Evolutionary conservation across 2,888 invertebrate species (phyloP).

Genomic region (Ephialtes manifestator): DNA sequence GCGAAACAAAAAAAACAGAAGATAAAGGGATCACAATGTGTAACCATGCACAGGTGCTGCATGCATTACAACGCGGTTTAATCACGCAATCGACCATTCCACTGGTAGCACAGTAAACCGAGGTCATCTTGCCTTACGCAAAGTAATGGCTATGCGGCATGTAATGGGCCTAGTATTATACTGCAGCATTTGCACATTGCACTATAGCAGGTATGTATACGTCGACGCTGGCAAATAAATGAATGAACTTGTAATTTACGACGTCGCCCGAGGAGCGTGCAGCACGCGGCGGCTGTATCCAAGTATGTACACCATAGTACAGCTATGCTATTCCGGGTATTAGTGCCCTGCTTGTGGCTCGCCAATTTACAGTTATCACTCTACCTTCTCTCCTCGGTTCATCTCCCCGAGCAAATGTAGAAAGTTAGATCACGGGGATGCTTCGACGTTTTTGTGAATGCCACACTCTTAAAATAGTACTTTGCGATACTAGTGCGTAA

Average conservation of each 20-base stretch:
- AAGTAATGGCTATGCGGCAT: constrained; percentile 65
- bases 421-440: neutral
- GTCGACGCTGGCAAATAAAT: constrained; percentile 71
- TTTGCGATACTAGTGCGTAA: too few relatives aligned
- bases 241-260: constrained; percentile 76
- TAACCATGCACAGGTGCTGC: neutral
- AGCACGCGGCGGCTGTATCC: constrained; percentile 47
- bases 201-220: constrained; percentile 2
- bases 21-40: neutral
- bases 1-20: neutral
- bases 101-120: constrained; percentile 47
- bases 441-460: constrained; percentile 14
- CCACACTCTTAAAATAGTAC: neutral
- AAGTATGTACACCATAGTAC: neutral
- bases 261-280: constrained; percentile 56
- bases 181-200: constrained; percentile 38
- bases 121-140: constrained; percentile 66
- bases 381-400: neutral
- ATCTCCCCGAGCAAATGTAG: constrained; percentile 7
- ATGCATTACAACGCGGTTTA: constrained; percentile 36
- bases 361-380: constrained; percentile 50
- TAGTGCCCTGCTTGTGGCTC: constrained; percentile 30
- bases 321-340: constrained; percentile 7
- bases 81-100: constrained; percentile 44
- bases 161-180: constrained; percentile 66